These are phyloP conservation scores for Lepidostoma basale DNA, from an alignment of 1,140 invertebrate genomes.

Conservation along the genomic window DNA sequence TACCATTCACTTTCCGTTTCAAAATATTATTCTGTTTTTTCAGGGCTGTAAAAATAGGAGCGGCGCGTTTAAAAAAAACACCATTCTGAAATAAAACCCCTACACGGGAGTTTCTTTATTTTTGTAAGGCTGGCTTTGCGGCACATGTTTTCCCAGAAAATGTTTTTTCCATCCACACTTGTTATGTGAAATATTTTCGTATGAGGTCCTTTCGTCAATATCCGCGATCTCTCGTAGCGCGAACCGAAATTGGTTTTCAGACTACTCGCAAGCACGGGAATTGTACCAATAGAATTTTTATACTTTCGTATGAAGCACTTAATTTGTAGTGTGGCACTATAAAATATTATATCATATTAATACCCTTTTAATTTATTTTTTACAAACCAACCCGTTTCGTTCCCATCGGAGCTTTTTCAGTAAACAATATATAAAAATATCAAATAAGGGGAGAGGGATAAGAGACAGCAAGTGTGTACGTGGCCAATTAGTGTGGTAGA, in stretches of 20 bases:
- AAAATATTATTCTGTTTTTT: constrained; percentile 47
- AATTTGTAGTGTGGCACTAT: too few relatives aligned
- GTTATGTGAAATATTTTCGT: constrained; percentile 39
- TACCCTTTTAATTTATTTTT: too few relatives aligned
- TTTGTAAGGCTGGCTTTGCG: constrained; percentile 41
- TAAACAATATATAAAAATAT: too few relatives aligned
- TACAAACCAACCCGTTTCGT: too few relatives aligned
- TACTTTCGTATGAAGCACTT: background rate
- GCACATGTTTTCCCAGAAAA: constrained; percentile 42
- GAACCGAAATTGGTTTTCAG: too few relatives aligned
- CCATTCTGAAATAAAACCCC: constrained; percentile 45
- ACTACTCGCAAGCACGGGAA: too few relatives aligned
- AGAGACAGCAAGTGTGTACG: too few relatives aligned
- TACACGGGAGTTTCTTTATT: constrained; percentile 38
- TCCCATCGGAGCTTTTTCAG: too few relatives aligned
- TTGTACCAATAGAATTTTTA: background rate
- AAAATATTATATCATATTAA: too few relatives aligned
- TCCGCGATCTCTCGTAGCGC: too few relatives aligned
- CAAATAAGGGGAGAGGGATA: too few relatives aligned
- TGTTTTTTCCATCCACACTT: constrained; percentile 36
- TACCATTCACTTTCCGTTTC: constrained; percentile 43
- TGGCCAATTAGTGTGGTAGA: too few relatives aligned
- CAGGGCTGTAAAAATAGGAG: constrained; percentile 45
- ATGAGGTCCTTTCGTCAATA: constrained; percentile 21
- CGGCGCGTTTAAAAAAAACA: constrained; percentile 44